Conservation (phyloP, 2,113 vertebrate species). For the Pogona vitticeps region DNA sequence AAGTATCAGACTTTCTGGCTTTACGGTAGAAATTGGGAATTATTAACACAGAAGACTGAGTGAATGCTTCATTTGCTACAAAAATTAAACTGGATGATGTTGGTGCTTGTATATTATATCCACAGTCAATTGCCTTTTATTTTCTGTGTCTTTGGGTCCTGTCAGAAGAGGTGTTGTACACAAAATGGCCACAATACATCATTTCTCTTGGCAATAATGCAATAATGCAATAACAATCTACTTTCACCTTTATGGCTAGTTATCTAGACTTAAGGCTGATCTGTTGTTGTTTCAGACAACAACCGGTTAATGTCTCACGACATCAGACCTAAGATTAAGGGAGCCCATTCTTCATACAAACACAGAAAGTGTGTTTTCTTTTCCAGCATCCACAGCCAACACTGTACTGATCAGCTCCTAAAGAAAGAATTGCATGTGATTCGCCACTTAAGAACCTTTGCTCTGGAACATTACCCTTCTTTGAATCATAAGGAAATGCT, state of each 20-base stretch:
- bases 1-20: too few species aligned
- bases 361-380: not conserved
- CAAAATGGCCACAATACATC: not conserved
- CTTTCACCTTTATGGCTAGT: too few species aligned
- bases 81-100: not conserved
- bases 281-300: not conserved
- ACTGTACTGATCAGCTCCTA: not conserved
- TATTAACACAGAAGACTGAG: not conserved
- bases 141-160: not conserved
- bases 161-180: not conserved
- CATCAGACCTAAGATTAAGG: not conserved
- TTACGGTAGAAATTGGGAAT: not conserved
- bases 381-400: not conserved
- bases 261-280: not conserved
- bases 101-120: not conserved
- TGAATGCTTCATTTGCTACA: not conserved
- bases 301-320: not conserved
- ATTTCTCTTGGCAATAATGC: not conserved
- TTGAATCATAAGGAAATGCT: not conserved
- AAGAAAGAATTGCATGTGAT: not conserved
- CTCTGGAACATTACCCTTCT: not conserved
- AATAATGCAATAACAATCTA: not conserved
- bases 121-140: not conserved
- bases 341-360: not conserved
- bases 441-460: not conserved